A percentile compares a stretch with the other conserved stretches of the same genome.
Evolutionary conservation across 2,888 invertebrate genomes (phyloP).

Genomic region (Eristalinus aeneus): DNA sequence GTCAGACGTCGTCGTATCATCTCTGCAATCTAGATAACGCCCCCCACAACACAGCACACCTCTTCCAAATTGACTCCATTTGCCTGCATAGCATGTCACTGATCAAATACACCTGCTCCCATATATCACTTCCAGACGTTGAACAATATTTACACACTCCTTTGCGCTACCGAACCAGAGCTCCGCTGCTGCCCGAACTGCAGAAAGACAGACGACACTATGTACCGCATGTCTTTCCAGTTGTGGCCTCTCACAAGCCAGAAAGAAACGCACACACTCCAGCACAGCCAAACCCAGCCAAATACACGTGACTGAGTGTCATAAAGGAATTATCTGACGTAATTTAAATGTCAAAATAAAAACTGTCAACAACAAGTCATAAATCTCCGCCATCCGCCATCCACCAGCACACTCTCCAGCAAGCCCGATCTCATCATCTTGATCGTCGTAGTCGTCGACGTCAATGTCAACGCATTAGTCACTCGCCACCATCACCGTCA

Average conservation of each 20-base stretch:
- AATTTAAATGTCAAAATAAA: slow-evolving; percentile 71
- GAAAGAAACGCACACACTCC: slow-evolving; percentile 4
- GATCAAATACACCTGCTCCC: slow-evolving; percentile 60
- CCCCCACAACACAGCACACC: slow-evolving; percentile 11
- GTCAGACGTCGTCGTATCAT: slow-evolving; percentile 33
- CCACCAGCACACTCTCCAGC: slow-evolving; percentile 5
- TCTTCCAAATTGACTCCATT: slow-evolving; percentile 21
- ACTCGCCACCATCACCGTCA: slow-evolving; percentile 1
- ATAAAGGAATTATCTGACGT: slow-evolving; percentile 69
- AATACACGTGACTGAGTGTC: slow-evolving; percentile 60
- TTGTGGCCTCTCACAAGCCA: slow-evolving; percentile 25
- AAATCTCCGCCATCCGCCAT: slow-evolving; percentile 41
- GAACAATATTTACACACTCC: slow-evolving; percentile 53
- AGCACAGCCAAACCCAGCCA: slow-evolving; percentile 11
- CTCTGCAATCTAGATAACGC: slow-evolving; percentile 29
- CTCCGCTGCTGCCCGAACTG: slow-evolving; percentile 36
- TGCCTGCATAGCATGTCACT: slow-evolving; percentile 57
- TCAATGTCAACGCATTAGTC: slow-evolving; percentile 57
- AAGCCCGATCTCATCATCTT: slow-evolving; percentile 42
- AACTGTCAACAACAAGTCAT: slow-evolving; percentile 64
- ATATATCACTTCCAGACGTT: slow-evolving; percentile 52
- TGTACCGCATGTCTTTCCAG: slow-evolving; percentile 40
- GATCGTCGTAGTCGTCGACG: slow-evolving; percentile 20
- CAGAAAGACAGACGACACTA: slow-evolving; percentile 39
- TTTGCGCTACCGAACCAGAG: slow-evolving; percentile 42